Evolutionary conservation across 2,888 invertebrate genomes (phyloP).

Genomic region (Silvanus unidentatus): DNA sequence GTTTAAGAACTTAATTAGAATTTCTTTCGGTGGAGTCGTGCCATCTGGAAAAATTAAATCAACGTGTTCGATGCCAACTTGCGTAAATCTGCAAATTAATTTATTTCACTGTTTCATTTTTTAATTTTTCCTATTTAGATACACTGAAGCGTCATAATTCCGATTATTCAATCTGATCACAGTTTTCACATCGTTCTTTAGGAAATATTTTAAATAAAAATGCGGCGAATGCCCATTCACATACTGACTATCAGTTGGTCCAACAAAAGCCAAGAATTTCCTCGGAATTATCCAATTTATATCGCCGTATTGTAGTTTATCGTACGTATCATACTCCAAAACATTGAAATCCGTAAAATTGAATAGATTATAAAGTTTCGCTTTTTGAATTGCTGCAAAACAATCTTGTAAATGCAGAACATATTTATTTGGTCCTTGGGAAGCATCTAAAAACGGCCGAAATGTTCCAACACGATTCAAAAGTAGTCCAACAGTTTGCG

Average conservation of each 20-base stretch:
- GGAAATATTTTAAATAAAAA: slow-evolving; percentile 80
- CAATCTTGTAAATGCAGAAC: slow-evolving; percentile 65
- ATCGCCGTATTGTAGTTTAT: slow-evolving; percentile 79
- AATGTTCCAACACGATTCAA: slow-evolving; percentile 50
- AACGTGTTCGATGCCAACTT: slow-evolving; percentile 76
- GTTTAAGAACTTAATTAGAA: slow-evolving; percentile 73
- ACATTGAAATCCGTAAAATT: slow-evolving; percentile 78
- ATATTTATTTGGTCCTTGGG: slow-evolving; percentile 61
- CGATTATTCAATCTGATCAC: slow-evolving; percentile 81
- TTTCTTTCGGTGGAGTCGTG: slow-evolving; percentile 72
- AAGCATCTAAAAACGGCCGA: slow-evolving; percentile 71
- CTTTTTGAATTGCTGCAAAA: slow-evolving; percentile 65
- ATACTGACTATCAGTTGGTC: slow-evolving; percentile 54
- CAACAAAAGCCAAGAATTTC: slow-evolving; percentile 81
- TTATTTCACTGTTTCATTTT: no score
- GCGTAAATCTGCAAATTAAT: slow-evolving; percentile 55
- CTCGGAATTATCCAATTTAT: slow-evolving; percentile 85
- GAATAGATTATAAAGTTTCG: slow-evolving; percentile 67
- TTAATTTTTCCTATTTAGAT: no score
- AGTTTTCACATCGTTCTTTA: slow-evolving; percentile 70
- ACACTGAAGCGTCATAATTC: slow-evolving; percentile 57
- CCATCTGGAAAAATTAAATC: slow-evolving; percentile 89
- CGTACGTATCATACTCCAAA: slow-evolving; percentile 75
- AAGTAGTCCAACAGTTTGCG: slow-evolving; percentile 63
- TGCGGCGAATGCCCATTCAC: slow-evolving; percentile 60